Percentiles rank a stretch among this genome's conserved stretches.
Conservation (phyloP, 2,888 invertebrate genomes). For the Napeogenes sylphis region DNA sequence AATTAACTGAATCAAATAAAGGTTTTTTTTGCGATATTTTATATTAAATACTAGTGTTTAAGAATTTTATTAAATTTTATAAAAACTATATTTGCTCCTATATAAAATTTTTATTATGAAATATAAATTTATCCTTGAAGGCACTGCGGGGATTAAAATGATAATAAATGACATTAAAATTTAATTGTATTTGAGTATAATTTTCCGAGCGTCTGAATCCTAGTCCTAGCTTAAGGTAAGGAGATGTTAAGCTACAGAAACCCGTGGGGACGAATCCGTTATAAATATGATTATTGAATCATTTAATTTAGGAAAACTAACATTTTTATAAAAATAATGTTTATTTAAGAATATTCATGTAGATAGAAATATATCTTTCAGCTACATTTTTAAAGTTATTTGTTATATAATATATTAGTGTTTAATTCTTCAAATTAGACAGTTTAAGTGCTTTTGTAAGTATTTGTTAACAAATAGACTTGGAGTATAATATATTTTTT, state of each 20-base stretch:
- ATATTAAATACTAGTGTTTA: too few relatives aligned
- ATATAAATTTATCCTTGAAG: slow-evolving; percentile 32
- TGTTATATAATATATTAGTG: too few relatives aligned
- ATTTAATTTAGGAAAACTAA: neutral
- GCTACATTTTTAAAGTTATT: too few relatives aligned
- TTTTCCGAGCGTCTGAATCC: slow-evolving; percentile 75
- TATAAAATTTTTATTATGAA: neutral
- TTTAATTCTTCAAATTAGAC: too few relatives aligned
- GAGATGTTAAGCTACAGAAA: slow-evolving; percentile 46
- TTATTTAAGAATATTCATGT: too few relatives aligned
- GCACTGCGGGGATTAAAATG: slow-evolving; percentile 68
- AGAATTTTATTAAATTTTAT: too few relatives aligned
- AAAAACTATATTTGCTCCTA: neutral
- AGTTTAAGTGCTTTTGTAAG: neutral
- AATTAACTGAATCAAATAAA: too few relatives aligned
- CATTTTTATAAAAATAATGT: too few relatives aligned
- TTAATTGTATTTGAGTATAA: slow-evolving; percentile 76
- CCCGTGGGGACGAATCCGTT: slow-evolving; percentile 41
- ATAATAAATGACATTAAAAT: slow-evolving; percentile 74
- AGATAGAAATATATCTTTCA: too few relatives aligned
- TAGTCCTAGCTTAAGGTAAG: slow-evolving; percentile 59
- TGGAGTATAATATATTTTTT: slow-evolving; percentile 8
- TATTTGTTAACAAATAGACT: neutral
- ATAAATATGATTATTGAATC: slow-evolving; percentile 1
- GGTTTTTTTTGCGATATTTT: too few relatives aligned